Percentiles rank a stretch among this genome's conserved stretches.
Conservation (phyloP, 2,888 invertebrate genomes). For the Aricia artaxerxes region DNA sequence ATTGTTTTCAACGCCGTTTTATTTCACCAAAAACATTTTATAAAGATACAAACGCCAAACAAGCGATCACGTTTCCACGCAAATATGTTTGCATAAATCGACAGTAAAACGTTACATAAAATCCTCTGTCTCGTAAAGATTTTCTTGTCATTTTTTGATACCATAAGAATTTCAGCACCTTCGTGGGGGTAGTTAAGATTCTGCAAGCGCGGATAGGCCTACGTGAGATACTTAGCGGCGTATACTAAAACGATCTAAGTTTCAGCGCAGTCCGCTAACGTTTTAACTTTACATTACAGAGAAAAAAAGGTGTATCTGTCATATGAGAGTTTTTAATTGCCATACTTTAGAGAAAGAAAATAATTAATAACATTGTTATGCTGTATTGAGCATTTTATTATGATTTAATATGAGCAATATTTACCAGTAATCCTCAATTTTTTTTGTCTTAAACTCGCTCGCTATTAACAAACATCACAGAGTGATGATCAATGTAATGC, state of each 20-base stretch:
- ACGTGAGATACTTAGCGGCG: conserved; percentile 75
- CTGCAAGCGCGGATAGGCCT: conserved; percentile 59
- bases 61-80: conserved; percentile 13
- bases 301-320: neutral
- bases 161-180: conserved; percentile 68
- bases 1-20: conserved; percentile 8
- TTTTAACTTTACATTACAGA: conserved; percentile 24
- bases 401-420: neutral
- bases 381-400: neutral
- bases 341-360: neutral
- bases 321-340: conserved; percentile 1
- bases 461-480: too few species aligned
- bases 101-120: conserved; percentile 58
- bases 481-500: neutral
- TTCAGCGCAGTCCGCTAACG: conserved; percentile 17
- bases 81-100: conserved; percentile 60
- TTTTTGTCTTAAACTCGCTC: neutral
- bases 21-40: conserved; percentile 24
- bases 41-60: conserved; percentile 16
- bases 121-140: conserved; percentile 52
- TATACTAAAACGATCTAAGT: conserved; percentile 54
- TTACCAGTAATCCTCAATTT: neutral
- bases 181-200: conserved; percentile 69
- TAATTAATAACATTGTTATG: neutral
- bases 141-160: conserved; percentile 55